Evolutionary conservation across 2,888 invertebrate genomes (phyloP), one percentile per base, ranked within the genome.

Genomic region (Laspeyria flexula): DNA sequence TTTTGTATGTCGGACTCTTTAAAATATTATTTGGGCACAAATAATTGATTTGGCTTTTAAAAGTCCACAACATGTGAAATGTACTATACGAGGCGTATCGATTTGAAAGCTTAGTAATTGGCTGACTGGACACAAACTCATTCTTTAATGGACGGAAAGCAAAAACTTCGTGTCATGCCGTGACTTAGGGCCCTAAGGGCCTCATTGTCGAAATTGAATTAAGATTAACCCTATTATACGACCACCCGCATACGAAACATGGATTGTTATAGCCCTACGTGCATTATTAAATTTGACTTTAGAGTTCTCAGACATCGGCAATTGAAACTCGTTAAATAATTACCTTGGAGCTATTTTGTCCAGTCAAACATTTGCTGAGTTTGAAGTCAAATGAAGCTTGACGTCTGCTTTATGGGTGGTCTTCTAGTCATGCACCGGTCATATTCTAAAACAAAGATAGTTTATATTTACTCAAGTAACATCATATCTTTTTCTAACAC

Each of bases 191-290:
- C 43, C 53, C 63, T 42, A 16, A 51, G 45, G 21, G 31, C 18
- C 75, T 74, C 64, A 75, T 76, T 76, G 75, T 71, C 63, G 55
- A 76, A 81, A 81, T 75, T 74, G 73, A 79, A 80, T 85, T 74
- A 70, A 80, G 76, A 79, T 83, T 81, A 83, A 83, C 81, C 79
- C 79, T 77, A 76, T 80, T 71, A 73, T 64, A 47, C 60, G 83
- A 82, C 82, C 83, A 88, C 88, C 88, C 88, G 88, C 84, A 88
- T 88, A 59, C 65, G 10, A 51, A 31, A 4, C 52, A 60, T 54
- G 60, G 65, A 79, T 77, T 75, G 74, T 65, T 72, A 71, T 67
- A 64, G 68, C 50, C 3, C 6, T 50, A 46, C 37, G 45, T 37
- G 23, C 48, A 62, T 70, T 52, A 55, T 54, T 55, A 49, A 49